Conservation (phyloP, 1,140 invertebrate genomes). For the Chelonus insularis region DNA sequence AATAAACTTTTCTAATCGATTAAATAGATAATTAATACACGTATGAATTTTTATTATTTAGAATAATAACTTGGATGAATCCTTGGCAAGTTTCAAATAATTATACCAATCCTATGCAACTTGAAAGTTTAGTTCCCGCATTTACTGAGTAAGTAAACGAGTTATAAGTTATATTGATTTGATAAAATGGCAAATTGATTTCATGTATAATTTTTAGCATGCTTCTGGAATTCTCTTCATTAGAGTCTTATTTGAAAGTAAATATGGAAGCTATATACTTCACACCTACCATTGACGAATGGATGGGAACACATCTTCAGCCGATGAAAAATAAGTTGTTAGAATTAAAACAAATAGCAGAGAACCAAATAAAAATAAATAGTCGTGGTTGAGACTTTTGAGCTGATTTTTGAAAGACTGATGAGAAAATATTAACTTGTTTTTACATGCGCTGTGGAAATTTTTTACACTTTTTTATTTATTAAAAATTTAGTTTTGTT, state of each 20-base stretch:
- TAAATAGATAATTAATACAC: slow-evolving; percentile 23
- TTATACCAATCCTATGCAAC: slow-evolving; percentile 70
- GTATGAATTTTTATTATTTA: slow-evolving; percentile 44
- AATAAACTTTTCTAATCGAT: slow-evolving; percentile 3
- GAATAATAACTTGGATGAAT: slow-evolving; percentile 71
- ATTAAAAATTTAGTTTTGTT: too few species aligned
- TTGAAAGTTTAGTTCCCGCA: slow-evolving; percentile 63
- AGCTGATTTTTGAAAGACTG: slow-evolving; percentile 17
- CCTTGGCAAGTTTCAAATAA: slow-evolving; percentile 68
- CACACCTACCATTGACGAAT: slow-evolving; percentile 61
- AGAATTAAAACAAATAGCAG: slow-evolving; percentile 59
- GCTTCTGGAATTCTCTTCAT: slow-evolving; percentile 58
- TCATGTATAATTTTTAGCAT: slow-evolving; percentile 53
- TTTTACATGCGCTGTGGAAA: background rate
- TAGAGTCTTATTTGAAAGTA: slow-evolving; percentile 61
- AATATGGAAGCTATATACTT: slow-evolving; percentile 62
- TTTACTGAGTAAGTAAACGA: slow-evolving; percentile 63
- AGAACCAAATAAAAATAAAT: slow-evolving; percentile 58
- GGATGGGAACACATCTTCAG: slow-evolving; percentile 61
- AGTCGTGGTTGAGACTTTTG: slow-evolving; percentile 40
- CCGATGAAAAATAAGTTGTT: slow-evolving; percentile 60
- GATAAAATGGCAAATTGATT: too few species aligned
- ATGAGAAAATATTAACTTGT: too few species aligned
- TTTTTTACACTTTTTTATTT: too few species aligned
- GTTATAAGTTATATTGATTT: too few species aligned